Evolutionary conservation across 2,113 vertebrate species (phyloP).

Genomic region (Illadopsis cleaveri): DNA sequence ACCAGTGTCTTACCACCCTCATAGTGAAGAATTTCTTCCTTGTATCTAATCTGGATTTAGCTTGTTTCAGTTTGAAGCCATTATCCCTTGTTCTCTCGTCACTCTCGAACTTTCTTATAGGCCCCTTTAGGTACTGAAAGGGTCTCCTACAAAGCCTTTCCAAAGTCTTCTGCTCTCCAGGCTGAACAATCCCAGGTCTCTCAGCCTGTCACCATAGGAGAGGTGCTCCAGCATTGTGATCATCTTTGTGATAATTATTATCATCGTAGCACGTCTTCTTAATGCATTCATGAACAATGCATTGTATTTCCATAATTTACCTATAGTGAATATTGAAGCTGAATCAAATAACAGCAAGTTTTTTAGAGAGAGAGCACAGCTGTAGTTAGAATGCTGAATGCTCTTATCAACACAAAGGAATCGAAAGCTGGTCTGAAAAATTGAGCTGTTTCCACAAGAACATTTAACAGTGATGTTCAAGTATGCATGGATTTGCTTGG

Average conservation of each 20-base stretch:
- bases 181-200: neutral
- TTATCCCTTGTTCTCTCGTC: neutral
- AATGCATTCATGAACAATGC: neutral
- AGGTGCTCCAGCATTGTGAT: neutral
- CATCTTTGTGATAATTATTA: neutral
- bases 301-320: neutral
- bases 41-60: neutral
- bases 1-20: neutral
- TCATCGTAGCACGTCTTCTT: neutral
- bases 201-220: neutral
- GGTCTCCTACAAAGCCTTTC: neutral
- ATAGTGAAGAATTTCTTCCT: neutral
- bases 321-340: neutral
- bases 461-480: neutral
- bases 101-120: accelerated
- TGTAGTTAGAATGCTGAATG: neutral
- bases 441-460: neutral
- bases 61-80: neutral
- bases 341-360: neutral
- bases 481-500: neutral
- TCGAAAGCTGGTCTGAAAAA: neutral
- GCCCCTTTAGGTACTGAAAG: neutral
- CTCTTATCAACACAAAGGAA: neutral
- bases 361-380: neutral
- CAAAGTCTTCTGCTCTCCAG: neutral